Base-by-base conservation (phyloP, 2,797 vertebrate genomes). In the Malacoraja senta region DNA sequence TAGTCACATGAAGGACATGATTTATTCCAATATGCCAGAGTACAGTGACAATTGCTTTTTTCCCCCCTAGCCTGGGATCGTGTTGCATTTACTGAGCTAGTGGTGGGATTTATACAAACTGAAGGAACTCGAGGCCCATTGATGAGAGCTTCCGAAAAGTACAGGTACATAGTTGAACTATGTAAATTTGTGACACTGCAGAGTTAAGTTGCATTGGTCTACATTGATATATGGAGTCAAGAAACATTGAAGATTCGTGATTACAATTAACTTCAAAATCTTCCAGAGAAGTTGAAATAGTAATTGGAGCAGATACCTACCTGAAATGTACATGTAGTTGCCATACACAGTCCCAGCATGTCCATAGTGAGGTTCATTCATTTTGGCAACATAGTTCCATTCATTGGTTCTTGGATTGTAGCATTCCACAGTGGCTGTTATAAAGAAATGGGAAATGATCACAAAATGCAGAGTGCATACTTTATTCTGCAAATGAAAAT, bases 261-360 rank as follows among this genome's bases (percentile, higher is more conserved):
- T 24, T 53, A 74, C 76, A 38, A 17, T 91, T 58, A 74, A 24
- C 13, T 92, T 17, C 38, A 76, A 92, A 1, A n/a, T 24, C 26
- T 92, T 53, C 29, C 8, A 44, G 24, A 72, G 10, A 0, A 72
- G 35, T 44, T 91, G 24, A 76, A 72, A 13, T 3, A 21, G 15
- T 26, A 72, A 8, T 21, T 38, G 21, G 68, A 44, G 3, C 24
- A 61, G 65, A 26, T 21, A 78, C 81, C 94, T 96, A 99, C 99
- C 99, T 97, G 99, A 99, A 97, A 99, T 99, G 95, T 99, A 99
- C 98, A 99, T 99, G 94, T 98, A 97, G n/a, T 98, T 98, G 35
- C 99, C 98, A 24, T 99, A 99, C 38, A 99, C 99, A 0, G 99
- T 99, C 93, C 99, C 99, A 94, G 99, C 99, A 0, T 99, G 98